These are phyloP conservation scores for Chymomyza fuscimana DNA, from an alignment of 2,888 invertebrate genomes.

Conservation along the genomic window DNA sequence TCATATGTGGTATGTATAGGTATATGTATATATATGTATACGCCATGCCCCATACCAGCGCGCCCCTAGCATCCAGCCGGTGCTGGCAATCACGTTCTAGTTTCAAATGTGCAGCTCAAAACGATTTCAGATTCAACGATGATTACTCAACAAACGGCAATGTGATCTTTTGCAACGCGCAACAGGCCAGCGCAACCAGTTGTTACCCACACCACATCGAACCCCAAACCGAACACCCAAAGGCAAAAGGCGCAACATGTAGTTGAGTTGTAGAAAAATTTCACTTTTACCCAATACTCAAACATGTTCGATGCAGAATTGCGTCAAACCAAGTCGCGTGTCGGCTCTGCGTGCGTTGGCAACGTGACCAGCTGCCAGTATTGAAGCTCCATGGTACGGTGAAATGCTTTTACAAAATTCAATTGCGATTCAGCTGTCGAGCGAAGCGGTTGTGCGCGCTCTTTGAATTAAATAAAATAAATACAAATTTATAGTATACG, in stretches of 20 bases:
- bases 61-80: not conserved
- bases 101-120: constrained; percentile 63
- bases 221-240: not conserved
- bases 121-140: constrained; percentile 53
- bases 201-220: not conserved
- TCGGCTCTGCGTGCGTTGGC: constrained; percentile 68
- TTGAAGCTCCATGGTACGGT: constrained; percentile 47
- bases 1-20: not conserved
- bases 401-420: constrained; percentile 77
- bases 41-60: not conserved
- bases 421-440: constrained; percentile 73
- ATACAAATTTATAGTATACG: constrained; percentile 14
- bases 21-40: not conserved
- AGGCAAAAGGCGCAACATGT: constrained; percentile 34
- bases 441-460: constrained; percentile 28
- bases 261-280: constrained; percentile 29
- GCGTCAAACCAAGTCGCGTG: constrained; percentile 54
- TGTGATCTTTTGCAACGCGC: constrained; percentile 55
- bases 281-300: constrained; percentile 49
- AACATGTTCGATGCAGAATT: constrained; percentile 28
- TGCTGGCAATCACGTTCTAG: constrained; percentile 61
- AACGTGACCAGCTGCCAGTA: constrained; percentile 68
- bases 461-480: not conserved
- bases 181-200: constrained; percentile 11
- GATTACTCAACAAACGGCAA: constrained; percentile 61